A percentile compares a stretch with the other conserved stretches of the same genome.
phyloP scores from a whole-genome alignment of 2,888 invertebrate genomes.

The Opisthograptis luteolata region DNA sequence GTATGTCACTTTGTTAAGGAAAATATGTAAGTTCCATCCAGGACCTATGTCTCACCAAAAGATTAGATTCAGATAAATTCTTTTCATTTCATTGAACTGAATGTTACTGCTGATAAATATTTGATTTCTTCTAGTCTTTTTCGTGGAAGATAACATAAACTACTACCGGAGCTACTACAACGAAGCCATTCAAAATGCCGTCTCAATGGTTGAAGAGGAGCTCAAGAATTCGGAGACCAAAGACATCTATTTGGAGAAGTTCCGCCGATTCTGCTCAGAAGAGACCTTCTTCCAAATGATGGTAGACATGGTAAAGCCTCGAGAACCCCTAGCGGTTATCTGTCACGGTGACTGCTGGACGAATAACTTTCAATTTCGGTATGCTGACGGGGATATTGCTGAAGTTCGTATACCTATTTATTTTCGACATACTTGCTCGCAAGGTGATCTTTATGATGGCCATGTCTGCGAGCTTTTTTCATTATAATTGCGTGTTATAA shows the following conservation, averaged over 20 bases:
- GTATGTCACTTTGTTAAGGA: too few species aligned
- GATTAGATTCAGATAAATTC: too few species aligned
- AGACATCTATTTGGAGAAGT: conserved; percentile 83
- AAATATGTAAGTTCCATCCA: too few species aligned
- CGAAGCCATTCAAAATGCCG: conserved; percentile 86
- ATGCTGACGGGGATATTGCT: conserved; percentile 79
- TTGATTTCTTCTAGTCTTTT: conserved; percentile 84
- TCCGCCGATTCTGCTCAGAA: conserved; percentile 85
- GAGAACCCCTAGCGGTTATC: conserved; percentile 87
- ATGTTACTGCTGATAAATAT: too few species aligned
- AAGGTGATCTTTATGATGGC: too few species aligned
- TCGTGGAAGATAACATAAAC: conserved; percentile 86
- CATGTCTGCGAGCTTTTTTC: too few species aligned
- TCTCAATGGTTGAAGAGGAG: conserved; percentile 85
- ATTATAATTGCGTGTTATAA: too few species aligned
- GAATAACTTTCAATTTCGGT: conserved; percentile 88
- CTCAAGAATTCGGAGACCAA: conserved; percentile 66
- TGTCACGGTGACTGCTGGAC: conserved; percentile 91
- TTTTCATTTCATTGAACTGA: too few species aligned
- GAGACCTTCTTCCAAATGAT: conserved; percentile 87
- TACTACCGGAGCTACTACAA: conserved; percentile 89
- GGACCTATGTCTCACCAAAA: too few species aligned
- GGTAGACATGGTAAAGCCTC: conserved; percentile 85
- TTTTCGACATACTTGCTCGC: too few species aligned
- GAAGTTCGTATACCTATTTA: too few species aligned